Base-by-base conservation (phyloP, 2,113 vertebrate genomes). In the Lota lota region DNA sequence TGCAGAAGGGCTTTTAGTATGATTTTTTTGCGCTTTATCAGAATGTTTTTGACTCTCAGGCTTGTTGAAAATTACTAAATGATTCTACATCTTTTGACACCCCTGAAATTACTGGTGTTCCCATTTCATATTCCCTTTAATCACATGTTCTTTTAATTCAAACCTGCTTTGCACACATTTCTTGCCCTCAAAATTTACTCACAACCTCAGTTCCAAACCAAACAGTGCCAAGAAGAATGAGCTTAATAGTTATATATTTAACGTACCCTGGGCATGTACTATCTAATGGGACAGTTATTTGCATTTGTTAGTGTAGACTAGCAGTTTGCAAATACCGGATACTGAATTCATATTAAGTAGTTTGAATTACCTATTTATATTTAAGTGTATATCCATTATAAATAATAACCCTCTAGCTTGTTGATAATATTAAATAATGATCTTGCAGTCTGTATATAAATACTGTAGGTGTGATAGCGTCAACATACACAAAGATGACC, bases 81-180 rank as follows among this genome's bases (percentile, higher is more conserved):
- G 73, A 89, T 89, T 89, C 82, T 85, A 76, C 63, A 24, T 67
- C 79, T 82, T 86, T 56, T 78, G 82, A 83, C 78, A 81, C 40
- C 67, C 60, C 69, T 66, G 72, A 83, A 83, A 83, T 82, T 70
- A 72, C 75, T 77, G 72, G 62, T 77, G 78, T 74, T 83, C 79
- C 79, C 73, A 76, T 88, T 70, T 72, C 70, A 33, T 80, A 87
- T 88, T 85, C 87, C 66, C 80, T 88, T 90, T 86, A 85, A 85
- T 90, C 84, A 83, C 60, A 66, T 72, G 66, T 75, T 66, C 77
- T 85, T 79, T 81, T 67, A 76, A 72, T 82, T 69, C 68, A 66
- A 80, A 88, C 78, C 79, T 83, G 83, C 73, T 68, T 79, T 82
- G 69, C 67, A 77, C 68, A 75, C 61, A 72, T 80, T 82, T 64